Conservation (phyloP, 2,888 invertebrate genomes). For the Metallyticus violacea region DNA sequence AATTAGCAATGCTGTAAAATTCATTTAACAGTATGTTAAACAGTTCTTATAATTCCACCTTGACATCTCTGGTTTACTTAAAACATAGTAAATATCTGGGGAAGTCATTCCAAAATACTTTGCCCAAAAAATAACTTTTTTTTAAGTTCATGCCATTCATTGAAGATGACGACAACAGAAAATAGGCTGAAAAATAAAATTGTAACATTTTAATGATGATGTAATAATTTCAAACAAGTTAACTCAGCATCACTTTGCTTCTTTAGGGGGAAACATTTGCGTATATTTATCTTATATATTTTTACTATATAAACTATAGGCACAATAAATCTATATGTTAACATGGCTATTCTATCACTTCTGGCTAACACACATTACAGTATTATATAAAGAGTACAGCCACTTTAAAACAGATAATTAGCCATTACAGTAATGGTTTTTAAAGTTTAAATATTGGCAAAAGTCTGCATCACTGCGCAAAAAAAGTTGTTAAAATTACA, state of each 20-base stretch:
- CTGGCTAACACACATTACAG: slow-evolving; percentile 1
- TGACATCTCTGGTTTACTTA: neutral
- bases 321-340: slow-evolving; percentile 12
- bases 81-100: neutral
- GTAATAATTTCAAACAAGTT: no score
- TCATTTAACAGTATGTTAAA: neutral
- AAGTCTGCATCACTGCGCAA: neutral
- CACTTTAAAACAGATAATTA: neutral
- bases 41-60: neutral
- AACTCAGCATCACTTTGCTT: neutral
- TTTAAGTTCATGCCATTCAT: neutral
- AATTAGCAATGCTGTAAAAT: neutral
- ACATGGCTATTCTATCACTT: slow-evolving; percentile 8
- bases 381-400: neutral
- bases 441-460: neutral
- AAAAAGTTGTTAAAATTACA: neutral
- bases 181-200: neutral
- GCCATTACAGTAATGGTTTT: neutral
- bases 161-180: neutral
- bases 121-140: neutral
- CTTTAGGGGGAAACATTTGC: neutral
- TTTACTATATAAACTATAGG: slow-evolving; percentile 15
- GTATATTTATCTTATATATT: no score
- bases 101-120: neutral
- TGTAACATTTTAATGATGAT: neutral